Conservation (phyloP, 2,113 vertebrate species). For the Eulemur macaco region DNA sequence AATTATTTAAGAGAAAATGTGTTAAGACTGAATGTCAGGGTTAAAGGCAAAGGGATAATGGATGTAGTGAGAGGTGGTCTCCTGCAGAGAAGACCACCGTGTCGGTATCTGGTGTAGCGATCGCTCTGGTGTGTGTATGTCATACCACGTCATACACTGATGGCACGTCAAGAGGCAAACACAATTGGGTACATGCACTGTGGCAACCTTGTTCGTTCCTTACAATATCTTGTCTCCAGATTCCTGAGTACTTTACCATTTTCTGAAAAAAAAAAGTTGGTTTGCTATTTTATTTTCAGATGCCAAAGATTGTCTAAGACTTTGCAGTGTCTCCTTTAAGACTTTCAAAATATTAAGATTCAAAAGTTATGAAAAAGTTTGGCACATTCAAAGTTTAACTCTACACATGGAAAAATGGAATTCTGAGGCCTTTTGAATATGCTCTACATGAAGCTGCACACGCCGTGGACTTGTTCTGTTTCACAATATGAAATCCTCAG, state of each 20-base stretch:
- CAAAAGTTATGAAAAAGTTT: constrained; percentile 92
- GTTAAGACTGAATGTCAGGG: constrained; percentile 93
- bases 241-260: constrained; percentile 95
- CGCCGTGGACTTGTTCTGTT: constrained; percentile 87
- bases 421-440: constrained; percentile 82
- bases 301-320: constrained; percentile 98
- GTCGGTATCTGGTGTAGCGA: constrained; percentile 88
- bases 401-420: constrained; percentile 86
- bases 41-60: constrained; percentile 83
- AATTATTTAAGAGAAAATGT: constrained; percentile 94
- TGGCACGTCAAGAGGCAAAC: constrained; percentile 87
- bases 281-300: constrained; percentile 87
- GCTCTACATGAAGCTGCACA: constrained; percentile 85
- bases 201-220: constrained; percentile 87
- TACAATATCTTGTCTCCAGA: constrained; percentile 90
- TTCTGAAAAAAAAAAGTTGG: constrained; percentile 88
- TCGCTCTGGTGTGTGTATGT: constrained; percentile 87
- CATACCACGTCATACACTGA: constrained; percentile 78
- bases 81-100: constrained; percentile 83
- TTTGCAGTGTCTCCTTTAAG: constrained; percentile 93
- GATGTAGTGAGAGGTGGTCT: constrained; percentile 84
- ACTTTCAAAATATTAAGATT: constrained; percentile 91
- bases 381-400: constrained; percentile 92
- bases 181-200: constrained; percentile 84
- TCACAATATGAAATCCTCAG: constrained; percentile 88